Conservation (phyloP, 2,113 vertebrate genomes). For the Chiloscyllium plagiosum region DNA sequence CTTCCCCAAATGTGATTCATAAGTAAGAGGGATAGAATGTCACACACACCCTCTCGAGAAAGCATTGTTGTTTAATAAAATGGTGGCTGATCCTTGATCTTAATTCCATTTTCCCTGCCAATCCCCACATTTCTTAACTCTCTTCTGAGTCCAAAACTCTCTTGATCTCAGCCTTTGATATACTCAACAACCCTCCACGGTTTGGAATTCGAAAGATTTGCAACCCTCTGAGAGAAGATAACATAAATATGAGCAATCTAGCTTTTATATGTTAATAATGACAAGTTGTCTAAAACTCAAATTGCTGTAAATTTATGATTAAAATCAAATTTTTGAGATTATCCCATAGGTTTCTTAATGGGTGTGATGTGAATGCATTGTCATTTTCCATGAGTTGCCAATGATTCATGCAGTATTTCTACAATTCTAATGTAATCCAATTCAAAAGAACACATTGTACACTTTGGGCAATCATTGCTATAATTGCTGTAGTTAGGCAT, state of each 20-base stretch:
- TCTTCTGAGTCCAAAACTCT: background rate
- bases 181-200: background rate
- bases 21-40: background rate
- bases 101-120: background rate
- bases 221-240: background rate
- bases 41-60: background rate
- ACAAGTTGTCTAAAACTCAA: background rate
- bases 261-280: background rate
- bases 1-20: too few species aligned
- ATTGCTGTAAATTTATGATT: background rate
- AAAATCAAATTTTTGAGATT: background rate
- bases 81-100: background rate
- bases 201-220: background rate
- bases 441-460: conserved; percentile 15
- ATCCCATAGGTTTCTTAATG: background rate
- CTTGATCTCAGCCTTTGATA: background rate
- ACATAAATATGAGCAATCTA: background rate
- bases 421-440: background rate
- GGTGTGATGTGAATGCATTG: background rate
- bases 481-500: conserved; percentile 1
- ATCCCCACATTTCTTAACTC: too few species aligned
- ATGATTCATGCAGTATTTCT: conserved; percentile 22
- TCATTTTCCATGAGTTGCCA: conserved; percentile 2
- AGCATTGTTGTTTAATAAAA: background rate
- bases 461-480: background rate